phyloP scores from a whole-genome alignment of 2,888 invertebrate genomes.

The Synergus umbraculus region DNA sequence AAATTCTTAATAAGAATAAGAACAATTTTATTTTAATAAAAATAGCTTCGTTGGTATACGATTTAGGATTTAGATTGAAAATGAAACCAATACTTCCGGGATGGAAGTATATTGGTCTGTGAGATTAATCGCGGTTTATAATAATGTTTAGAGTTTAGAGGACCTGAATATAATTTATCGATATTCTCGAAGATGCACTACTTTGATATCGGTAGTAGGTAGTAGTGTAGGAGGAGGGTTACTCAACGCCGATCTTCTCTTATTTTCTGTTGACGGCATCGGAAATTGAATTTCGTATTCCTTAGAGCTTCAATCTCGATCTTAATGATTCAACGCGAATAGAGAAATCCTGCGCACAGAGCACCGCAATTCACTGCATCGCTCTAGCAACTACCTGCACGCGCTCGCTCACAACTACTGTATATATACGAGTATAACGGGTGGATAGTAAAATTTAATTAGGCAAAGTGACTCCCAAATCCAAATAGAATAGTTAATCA shows the following conservation, averaged over 20 bases:
- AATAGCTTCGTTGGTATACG: background rate
- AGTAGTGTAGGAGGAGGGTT: background rate
- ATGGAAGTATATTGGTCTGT: background rate
- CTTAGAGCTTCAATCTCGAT: constrained; percentile 38
- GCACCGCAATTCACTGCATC: constrained; percentile 75
- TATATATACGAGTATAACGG: constrained; percentile 47
- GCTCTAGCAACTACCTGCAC: constrained; percentile 76
- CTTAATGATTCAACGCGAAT: constrained; percentile 49
- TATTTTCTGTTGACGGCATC: constrained; percentile 37
- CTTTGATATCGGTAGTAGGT: constrained; percentile 7
- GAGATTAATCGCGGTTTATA: constrained; percentile 17
- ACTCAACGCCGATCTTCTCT: constrained; percentile 34
- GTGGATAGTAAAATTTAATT: constrained; percentile 48
- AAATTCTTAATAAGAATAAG: too few relatives aligned
- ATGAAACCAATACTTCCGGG: background rate
- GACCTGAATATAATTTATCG: constrained; percentile 20
- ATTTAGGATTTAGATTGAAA: constrained; percentile 11
- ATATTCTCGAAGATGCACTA: constrained; percentile 27
- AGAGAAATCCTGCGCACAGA: constrained; percentile 69
- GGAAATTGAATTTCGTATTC: constrained; percentile 40
- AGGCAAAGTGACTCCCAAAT: background rate
- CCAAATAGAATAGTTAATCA: background rate
- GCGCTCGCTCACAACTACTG: constrained; percentile 68
- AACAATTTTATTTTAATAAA: background rate
- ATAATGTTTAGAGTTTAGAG: constrained; percentile 17